A percentile compares a stretch with the other conserved stretches of the same genome.
Evolutionary conservation across 2,113 vertebrate genomes (phyloP).

Genomic region (Melanotaenia duboulayi): DNA sequence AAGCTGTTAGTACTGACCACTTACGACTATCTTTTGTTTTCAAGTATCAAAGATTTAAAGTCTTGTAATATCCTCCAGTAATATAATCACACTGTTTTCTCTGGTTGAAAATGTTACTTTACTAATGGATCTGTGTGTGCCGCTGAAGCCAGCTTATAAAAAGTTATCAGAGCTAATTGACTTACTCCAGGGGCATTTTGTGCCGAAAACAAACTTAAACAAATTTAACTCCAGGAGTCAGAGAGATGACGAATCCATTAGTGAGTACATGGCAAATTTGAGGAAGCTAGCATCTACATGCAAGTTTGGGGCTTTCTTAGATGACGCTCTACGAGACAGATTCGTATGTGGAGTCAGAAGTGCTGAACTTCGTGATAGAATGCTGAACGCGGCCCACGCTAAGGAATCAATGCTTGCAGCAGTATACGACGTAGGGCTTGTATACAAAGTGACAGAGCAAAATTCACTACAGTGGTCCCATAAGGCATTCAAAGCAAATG

Average conservation of each 20-base stretch:
- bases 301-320: constrained; percentile 30
- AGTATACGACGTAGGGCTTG: constrained; percentile 15
- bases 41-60: too few relatives aligned
- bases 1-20: too few relatives aligned
- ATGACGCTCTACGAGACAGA: neutral
- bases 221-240: constrained; percentile 24
- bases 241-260: constrained; percentile 10
- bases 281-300: constrained; percentile 13
- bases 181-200: neutral
- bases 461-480: constrained; percentile 25
- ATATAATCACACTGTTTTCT: too few relatives aligned
- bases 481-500: constrained; percentile 10
- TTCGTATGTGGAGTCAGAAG: constrained; percentile 19
- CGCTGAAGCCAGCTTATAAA: neutral
- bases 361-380: neutral
- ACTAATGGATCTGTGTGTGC: constrained; percentile 20
- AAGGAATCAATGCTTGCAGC: neutral
- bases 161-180: constrained; percentile 8
- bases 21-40: too few relatives aligned
- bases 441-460: constrained; percentile 2
- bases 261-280: constrained; percentile 29
- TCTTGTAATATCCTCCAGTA: too few relatives aligned
- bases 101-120: neutral
- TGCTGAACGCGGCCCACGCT: neutral
- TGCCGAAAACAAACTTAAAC: constrained; percentile 12